phyloP scores from a whole-genome alignment of 2,888 invertebrate genomes.

The Phorcus lineatus region DNA sequence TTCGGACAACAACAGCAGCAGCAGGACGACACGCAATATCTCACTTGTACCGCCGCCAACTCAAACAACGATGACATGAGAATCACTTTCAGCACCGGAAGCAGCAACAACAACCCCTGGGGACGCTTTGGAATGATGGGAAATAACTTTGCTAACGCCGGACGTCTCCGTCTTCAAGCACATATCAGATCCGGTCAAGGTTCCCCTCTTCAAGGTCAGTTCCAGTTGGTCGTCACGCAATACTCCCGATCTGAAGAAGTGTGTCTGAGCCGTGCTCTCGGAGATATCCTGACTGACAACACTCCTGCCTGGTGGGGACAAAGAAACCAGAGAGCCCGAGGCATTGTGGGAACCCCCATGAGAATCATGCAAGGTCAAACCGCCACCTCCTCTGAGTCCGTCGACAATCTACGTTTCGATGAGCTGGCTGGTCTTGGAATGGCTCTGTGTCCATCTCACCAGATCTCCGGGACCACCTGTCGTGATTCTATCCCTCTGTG shows the following conservation, averaged over 20 bases:
- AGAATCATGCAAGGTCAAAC: conserved; percentile 17
- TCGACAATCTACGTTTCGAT: not conserved
- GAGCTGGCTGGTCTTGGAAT: conserved; percentile 17
- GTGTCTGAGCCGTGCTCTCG: conserved; percentile 17
- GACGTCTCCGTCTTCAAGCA: not conserved
- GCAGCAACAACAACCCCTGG: not conserved
- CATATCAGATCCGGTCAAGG: not conserved
- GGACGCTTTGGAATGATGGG: not conserved
- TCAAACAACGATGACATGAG: conserved; percentile 12
- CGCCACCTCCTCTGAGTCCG: not conserved
- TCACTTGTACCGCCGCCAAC: conserved; percentile 3
- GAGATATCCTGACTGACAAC: conserved; percentile 10
- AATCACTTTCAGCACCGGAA: not conserved
- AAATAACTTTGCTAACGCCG: not conserved
- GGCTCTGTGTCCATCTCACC: conserved; percentile 20
- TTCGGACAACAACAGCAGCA: not conserved
- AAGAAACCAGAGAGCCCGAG: not conserved
- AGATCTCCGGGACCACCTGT: conserved; percentile 4
- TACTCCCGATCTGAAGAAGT: conserved; percentile 19
- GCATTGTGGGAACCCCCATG: conserved; percentile 1
- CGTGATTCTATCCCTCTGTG: conserved; percentile 12
- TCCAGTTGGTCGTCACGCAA: conserved; percentile 24
- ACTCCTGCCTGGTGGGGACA: conserved; percentile 10
- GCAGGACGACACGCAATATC: not conserved
- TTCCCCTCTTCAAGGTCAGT: conserved; percentile 15